Evolutionary conservation across 2,888 invertebrate species (phyloP), one percentile per base, ranked within the genome.

Genomic region (Ophion costatus): DNA sequence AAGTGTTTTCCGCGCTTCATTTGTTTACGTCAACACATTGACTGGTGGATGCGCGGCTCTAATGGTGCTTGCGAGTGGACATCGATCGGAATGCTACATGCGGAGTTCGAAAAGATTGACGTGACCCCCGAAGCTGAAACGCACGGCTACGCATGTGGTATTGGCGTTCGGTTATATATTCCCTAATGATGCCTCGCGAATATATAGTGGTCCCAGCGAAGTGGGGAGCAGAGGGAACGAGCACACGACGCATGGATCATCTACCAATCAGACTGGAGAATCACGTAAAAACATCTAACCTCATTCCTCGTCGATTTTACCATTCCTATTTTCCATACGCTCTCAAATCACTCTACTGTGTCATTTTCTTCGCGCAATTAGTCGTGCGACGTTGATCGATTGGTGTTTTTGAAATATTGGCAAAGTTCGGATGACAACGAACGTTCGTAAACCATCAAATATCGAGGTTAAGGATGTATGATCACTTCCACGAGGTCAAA

Each of bases 51-150:
- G 20, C 56, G 38, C 14, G 45, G 20, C 64, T n/a, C 56, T 69
- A 74, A 14, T 61, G 51, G 73, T 57, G 80, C 57, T 69, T 75
- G 74, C 74, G 78, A 78, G 51, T 81, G 78, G 63, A 78, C 78
- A 75, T 81, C 74, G 51, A 82, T 84, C 79, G 70, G 70, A 79
- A 71, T 57, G 17, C 59, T 71, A 78, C 70, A 70, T 76, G 76
- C 78, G 61, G 79, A 76, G 71, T 84, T 75, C 71, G 71, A 79
- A 81, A 79, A 81, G 79, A 81, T 84, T 84, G 82, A 84, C 84
- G 76, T 70, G 67, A 67, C 76, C 67, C 66, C 56, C 76, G 59
- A 24, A 75, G 61, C 69, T 38, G 10, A 61, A 64, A 14, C n/a
- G 29, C 22, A 45, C 24, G 38, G 64, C 38, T 70, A 61, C 79